Evolutionary conservation across 2,888 invertebrate species (phyloP), one percentile per base, ranked within the genome.

Genomic region (Dione juno): DNA sequence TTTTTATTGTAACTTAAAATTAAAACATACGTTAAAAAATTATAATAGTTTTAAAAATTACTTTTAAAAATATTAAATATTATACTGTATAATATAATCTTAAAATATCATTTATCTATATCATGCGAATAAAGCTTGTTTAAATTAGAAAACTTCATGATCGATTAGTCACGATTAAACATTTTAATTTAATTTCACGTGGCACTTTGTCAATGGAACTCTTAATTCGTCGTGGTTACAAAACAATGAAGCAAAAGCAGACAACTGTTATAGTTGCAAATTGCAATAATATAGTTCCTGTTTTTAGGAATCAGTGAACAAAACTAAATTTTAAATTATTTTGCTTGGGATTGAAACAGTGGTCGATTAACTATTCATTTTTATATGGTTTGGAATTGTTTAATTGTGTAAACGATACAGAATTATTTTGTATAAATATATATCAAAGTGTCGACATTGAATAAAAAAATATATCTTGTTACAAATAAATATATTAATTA

Each of bases 191-290:
- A 69, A 69, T 69, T 69, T 61, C 48, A 63, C 63, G 64, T 53
- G 66, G 41, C 58, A 35, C 71, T 40, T 74, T 75, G 77, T 78
- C 79, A 77, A 78, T 80, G 78, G 77, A 76, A 76, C 76, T 81
- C 78, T 75, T 76, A 75, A 82, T 84, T 84, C 77, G 82, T 79
- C 77, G 72, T 78, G 81, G 79, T 71, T 84, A 79, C 79, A 78
- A 82, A 80, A 87, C 75, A 69, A 76, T 84, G 80, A 82, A 78
- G 81, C 77, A 83, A 82, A 77, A 72, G 72, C 65, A 67, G 70
- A 74, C 77, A 71, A 70, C 79, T 77, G 70, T 76, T 77, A 76
- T 79, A 77, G 77, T 19, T 19, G 28, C 13, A 43, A 61, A 28
- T 14, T 6, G 13, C 21, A 45, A 57, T 58, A 67, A 35, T 28